These are phyloP conservation scores for Prostheceraeus crozeri DNA, from an alignment of 2,888 invertebrate genomes.

Conservation along the genomic window DNA sequence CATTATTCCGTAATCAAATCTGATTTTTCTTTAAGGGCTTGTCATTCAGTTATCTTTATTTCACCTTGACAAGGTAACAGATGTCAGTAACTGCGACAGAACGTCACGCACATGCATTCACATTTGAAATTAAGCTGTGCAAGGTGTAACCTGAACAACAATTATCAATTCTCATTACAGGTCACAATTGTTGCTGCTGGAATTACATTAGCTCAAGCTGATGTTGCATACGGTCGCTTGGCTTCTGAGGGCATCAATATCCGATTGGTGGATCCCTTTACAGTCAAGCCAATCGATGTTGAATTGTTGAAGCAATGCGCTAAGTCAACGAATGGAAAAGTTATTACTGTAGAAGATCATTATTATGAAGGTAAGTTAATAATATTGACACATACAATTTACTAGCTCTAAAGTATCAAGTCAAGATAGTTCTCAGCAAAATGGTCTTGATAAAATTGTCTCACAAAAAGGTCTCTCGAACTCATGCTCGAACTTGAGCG, in stretches of 20 bases:
- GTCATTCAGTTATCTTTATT: no score
- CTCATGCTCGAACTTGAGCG: no score
- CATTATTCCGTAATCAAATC: no score
- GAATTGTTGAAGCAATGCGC: conserved; percentile 70
- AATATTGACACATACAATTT: conserved; percentile 4
- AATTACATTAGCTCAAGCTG: conserved; percentile 80
- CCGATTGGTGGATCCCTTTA: conserved; percentile 86
- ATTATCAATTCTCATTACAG: no score
- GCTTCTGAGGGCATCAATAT: conserved; percentile 64
- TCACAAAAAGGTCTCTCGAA: no score
- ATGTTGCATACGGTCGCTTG: conserved; percentile 72
- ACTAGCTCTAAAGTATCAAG: conserved; percentile 24
- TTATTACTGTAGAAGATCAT: conserved; percentile 92
- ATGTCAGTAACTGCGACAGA: no score
- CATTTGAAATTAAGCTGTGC: no score
- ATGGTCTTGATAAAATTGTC: no score
- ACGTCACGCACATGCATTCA: no score
- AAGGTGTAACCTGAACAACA: no score
- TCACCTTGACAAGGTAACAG: no score
- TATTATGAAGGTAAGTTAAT: conserved; percentile 69
- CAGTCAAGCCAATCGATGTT: conserved; percentile 84
- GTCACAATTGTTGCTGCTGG: conserved; percentile 84
- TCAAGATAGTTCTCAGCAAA: background rate
- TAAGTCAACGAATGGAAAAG: conserved; percentile 68
- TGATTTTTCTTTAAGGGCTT: no score